Conservation (phyloP, 2,888 invertebrate genomes). For the Amiota communis region DNA sequence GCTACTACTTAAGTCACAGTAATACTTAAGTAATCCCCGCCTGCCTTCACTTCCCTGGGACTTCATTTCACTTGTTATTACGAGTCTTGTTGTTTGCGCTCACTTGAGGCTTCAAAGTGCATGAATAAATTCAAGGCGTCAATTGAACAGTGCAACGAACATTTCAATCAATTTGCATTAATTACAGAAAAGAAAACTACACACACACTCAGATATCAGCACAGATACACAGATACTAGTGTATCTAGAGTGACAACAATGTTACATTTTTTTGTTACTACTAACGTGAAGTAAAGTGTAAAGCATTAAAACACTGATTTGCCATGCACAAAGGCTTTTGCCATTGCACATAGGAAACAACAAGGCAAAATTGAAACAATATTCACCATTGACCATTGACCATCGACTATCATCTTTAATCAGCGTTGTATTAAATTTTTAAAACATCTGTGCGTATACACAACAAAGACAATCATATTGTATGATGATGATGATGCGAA, state of each 20-base stretch:
- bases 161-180: constrained; percentile 29
- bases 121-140: constrained; percentile 25
- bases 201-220: not conserved
- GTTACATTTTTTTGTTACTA: not conserved
- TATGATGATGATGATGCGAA: too few relatives aligned
- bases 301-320: not conserved
- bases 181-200: constrained; percentile 1
- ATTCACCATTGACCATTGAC: not conserved
- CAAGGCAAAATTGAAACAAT: not conserved
- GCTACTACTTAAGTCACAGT: too few relatives aligned
- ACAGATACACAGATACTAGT: not conserved
- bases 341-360: not conserved
- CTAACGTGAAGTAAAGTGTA: not conserved
- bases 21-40: not conserved
- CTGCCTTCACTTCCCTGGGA: not conserved
- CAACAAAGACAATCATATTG: too few relatives aligned
- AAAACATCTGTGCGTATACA: not conserved
- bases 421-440: constrained; percentile 14
- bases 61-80: not conserved
- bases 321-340: constrained; percentile 9
- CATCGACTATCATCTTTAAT: not conserved
- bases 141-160: constrained; percentile 13
- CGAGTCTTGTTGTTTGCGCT: not conserved
- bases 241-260: not conserved
- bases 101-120: constrained; percentile 24